A percentile compares a stretch with the other conserved stretches of the same genome.
Evolutionary conservation across 2,888 invertebrate genomes (phyloP).

Genomic region (Pterostichus madidus): DNA sequence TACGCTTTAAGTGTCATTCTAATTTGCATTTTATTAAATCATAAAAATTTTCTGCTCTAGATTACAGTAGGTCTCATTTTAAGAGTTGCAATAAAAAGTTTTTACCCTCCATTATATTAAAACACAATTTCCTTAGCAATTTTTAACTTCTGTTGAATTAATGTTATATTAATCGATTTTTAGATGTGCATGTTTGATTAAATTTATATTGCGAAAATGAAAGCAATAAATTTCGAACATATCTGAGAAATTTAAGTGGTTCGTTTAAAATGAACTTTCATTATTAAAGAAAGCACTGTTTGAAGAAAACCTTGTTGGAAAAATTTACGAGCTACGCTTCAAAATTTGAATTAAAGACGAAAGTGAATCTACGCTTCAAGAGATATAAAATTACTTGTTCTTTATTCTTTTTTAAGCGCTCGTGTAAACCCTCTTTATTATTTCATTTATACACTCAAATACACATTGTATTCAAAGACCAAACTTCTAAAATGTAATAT

Average conservation of each 20-base stretch:
- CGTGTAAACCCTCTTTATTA: constrained; percentile 38
- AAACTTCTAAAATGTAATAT: neutral
- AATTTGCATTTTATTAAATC: constrained; percentile 47
- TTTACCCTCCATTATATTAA: constrained; percentile 33
- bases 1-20: neutral
- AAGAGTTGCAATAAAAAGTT: constrained; percentile 20
- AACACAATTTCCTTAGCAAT: constrained; percentile 31
- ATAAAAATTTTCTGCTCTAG: constrained; percentile 25
- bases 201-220: constrained; percentile 37
- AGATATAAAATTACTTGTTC: constrained; percentile 34
- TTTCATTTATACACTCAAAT: constrained; percentile 40
- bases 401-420: constrained; percentile 36
- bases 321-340: constrained; percentile 32
- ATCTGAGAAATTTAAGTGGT: constrained; percentile 31
- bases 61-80: neutral
- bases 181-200: constrained; percentile 44
- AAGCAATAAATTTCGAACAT: constrained; percentile 39
- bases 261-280: constrained; percentile 42
- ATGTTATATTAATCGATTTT: constrained; percentile 12
- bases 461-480: constrained; percentile 33
- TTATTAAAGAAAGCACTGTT: constrained; percentile 39
- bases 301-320: constrained; percentile 10
- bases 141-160: constrained; percentile 31
- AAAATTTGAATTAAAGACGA: constrained; percentile 48
- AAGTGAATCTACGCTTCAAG: constrained; percentile 31